Percentiles rank a stretch among this genome's conserved stretches.
Evolutionary conservation across 2,113 vertebrate species (phyloP).

Genomic region (Chiloscyllium plagiosum): DNA sequence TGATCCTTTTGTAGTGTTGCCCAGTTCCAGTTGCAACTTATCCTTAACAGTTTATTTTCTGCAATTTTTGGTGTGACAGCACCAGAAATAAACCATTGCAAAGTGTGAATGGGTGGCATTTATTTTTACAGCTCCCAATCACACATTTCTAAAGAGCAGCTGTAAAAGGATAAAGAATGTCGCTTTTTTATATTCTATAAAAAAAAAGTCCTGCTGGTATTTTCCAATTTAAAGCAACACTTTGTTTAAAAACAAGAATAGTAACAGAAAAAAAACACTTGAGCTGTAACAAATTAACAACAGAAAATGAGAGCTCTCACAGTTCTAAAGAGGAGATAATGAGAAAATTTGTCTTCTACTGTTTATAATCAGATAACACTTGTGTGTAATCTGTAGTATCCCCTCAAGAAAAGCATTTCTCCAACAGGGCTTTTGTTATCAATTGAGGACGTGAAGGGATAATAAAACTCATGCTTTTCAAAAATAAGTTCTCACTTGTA

Average conservation of each 20-base stretch:
- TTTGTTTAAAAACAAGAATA: not conserved
- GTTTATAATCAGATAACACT: constrained; percentile 8
- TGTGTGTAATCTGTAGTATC: not conserved
- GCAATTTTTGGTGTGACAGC: not conserved
- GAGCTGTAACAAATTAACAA: constrained; percentile 15
- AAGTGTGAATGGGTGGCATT: not conserved
- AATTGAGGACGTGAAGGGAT: not conserved
- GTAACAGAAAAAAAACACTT: not conserved
- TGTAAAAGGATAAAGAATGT: not conserved
- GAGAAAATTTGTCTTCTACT: constrained; percentile 31
- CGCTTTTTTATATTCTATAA: not conserved
- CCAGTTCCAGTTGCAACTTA: not conserved
- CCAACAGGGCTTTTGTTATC: not conserved
- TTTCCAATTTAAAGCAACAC: constrained; percentile 1
- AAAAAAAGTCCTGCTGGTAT: not conserved
- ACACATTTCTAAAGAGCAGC: not conserved
- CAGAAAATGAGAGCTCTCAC: constrained; percentile 12
- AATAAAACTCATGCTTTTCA: not conserved
- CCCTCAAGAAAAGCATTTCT: not conserved
- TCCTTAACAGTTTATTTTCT: not conserved
- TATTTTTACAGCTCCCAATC: not conserved
- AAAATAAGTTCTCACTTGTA: not conserved
- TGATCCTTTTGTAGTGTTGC: not conserved
- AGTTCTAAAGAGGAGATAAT: not conserved
- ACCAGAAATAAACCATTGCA: not conserved